A percentile compares a stretch with the other conserved stretches of the same genome.
Conservation (phyloP, 2,113 vertebrate genomes). For the Columbina picui region DNA sequence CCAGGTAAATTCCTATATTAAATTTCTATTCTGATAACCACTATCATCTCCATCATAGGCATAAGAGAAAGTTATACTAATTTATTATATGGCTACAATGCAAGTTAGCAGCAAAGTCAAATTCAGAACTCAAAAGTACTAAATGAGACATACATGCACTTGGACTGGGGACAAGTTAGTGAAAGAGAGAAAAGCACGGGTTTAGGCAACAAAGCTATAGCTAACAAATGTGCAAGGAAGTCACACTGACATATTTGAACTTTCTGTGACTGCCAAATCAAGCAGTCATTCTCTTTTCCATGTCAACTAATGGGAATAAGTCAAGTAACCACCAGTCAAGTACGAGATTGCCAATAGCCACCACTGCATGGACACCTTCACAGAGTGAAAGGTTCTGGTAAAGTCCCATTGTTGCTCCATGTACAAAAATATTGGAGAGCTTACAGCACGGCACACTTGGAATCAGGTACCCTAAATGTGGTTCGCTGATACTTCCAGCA, state of each 20-base stretch:
- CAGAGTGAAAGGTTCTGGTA: neutral
- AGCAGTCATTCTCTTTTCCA: neutral
- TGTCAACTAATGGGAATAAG: neutral
- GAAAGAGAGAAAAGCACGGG: neutral
- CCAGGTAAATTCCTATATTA: neutral
- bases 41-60: neutral
- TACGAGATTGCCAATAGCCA: neutral
- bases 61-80: neutral
- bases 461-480: neutral
- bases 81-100: neutral
- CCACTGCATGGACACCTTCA: neutral
- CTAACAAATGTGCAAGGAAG: neutral
- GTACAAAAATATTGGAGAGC: neutral
- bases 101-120: neutral
- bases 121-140: neutral
- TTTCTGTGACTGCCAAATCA: neutral
- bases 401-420: neutral
- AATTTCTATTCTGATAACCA: neutral
- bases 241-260: neutral
- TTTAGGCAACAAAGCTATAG: neutral
- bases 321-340: neutral
- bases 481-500: neutral
- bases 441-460: neutral
- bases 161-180: neutral
- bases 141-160: neutral